These are phyloP conservation scores for Hozukius guyotensis DNA, from an alignment of 2,797 vertebrate genomes.

Conservation along the genomic window DNA sequence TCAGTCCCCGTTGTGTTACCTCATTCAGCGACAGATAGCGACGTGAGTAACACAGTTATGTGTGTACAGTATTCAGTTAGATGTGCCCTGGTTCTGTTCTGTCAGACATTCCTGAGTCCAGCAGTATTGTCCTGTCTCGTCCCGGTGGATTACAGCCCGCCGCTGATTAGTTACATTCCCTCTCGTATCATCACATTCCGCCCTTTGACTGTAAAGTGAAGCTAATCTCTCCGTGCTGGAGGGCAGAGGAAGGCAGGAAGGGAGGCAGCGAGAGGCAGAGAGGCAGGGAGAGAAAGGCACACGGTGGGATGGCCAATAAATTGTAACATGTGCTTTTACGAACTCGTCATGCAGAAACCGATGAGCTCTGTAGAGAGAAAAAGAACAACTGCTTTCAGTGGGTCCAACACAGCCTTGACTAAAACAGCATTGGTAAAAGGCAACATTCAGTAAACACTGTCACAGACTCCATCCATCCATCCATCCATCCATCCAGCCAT, in stretches of 20 bases:
- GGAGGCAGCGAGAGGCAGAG: background rate
- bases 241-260: background rate
- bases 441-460: background rate
- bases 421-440: background rate
- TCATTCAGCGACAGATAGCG: background rate
- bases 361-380: background rate
- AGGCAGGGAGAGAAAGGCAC: background rate
- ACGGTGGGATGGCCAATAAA: background rate
- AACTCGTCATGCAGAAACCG: background rate
- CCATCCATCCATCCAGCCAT: too few species aligned
- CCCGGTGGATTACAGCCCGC: constrained; percentile 46
- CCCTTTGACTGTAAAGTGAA: constrained; percentile 34
- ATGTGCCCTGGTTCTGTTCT: constrained; percentile 25
- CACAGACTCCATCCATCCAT: background rate
- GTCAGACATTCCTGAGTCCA: constrained; percentile 56
- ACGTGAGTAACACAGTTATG: background rate
- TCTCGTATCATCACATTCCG: constrained; percentile 65
- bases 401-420: background rate
- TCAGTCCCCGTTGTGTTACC: background rate
- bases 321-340: constrained; percentile 9
- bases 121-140: constrained; percentile 52
- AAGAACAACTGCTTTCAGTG: background rate
- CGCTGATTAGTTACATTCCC: constrained; percentile 70
- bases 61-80: background rate
- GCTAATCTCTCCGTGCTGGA: constrained; percentile 35